Conservation (phyloP, 2,113 vertebrate species). For the Notarius quadriscutis region DNA sequence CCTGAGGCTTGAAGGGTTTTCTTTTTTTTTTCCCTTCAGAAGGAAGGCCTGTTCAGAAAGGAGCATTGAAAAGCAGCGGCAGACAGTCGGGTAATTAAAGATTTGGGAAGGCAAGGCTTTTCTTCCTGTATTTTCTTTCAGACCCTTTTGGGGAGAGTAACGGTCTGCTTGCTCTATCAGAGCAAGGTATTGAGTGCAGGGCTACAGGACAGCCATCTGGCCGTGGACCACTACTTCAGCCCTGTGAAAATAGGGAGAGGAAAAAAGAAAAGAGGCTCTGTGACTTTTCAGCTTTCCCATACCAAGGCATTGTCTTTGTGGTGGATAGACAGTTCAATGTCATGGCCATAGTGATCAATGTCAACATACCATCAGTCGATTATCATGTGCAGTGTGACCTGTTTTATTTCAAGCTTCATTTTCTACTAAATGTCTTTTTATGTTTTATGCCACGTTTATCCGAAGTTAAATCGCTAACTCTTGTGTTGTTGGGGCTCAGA, state of each 20-base stretch:
- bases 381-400: neutral
- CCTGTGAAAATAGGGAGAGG: constrained; percentile 51
- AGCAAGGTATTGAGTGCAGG: constrained; percentile 62
- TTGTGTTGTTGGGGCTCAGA: neutral
- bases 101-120: constrained; percentile 64
- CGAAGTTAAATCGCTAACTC: neutral
- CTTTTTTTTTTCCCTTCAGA: constrained; percentile 45
- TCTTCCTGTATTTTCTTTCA: constrained; percentile 57
- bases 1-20: constrained; percentile 66
- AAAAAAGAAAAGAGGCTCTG: constrained; percentile 4
- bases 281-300: constrained; percentile 57
- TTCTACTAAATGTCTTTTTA: constrained; percentile 22
- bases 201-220: constrained; percentile 70
- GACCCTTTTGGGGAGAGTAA: constrained; percentile 65
- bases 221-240: constrained; percentile 56
- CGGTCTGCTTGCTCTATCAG: constrained; percentile 66
- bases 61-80: constrained; percentile 63
- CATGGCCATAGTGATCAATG: neutral
- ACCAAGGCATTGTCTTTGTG: constrained; percentile 20
- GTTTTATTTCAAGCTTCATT: constrained; percentile 1
- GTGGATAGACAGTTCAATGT: constrained; percentile 41
- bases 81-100: constrained; percentile 73
- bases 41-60: constrained; percentile 63
- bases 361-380: neutral
- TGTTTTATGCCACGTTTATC: neutral